Percentiles rank a stretch among this genome's conserved stretches.
Evolutionary conservation across 2,888 invertebrate species (phyloP).

Genomic region (Cataglyphis livida): DNA sequence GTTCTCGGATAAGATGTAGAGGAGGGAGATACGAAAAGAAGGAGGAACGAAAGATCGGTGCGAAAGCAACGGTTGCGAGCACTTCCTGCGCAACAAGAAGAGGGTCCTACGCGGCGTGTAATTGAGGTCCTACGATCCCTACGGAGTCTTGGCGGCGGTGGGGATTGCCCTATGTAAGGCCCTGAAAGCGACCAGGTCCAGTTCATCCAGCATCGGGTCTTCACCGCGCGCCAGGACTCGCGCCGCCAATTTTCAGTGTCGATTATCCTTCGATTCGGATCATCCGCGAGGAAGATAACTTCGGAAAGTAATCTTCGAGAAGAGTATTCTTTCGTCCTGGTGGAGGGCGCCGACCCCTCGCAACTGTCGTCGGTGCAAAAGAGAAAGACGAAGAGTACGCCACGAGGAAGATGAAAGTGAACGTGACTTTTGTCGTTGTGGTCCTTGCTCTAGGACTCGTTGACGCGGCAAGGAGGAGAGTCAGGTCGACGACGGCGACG

Average conservation of each 20-base stretch:
- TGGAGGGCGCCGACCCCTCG: conserved; percentile 11
- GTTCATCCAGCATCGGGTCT: conserved; percentile 84
- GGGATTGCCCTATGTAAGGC: conserved; percentile 85
- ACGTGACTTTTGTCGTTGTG: conserved; percentile 39
- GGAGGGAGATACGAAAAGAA: conserved; percentile 27
- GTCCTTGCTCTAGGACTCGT: conserved; percentile 54
- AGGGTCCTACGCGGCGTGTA: conserved; percentile 80
- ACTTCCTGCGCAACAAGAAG: conserved; percentile 81
- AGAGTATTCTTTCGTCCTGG: background rate
- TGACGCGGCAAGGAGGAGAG: conserved; percentile 64
- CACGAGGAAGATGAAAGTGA: conserved; percentile 49
- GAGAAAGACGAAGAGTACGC: background rate
- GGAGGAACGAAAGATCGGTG: conserved; percentile 47
- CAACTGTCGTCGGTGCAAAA: conserved; percentile 8
- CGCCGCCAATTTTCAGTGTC: conserved; percentile 42
- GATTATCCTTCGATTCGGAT: conserved; percentile 37
- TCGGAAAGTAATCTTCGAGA: background rate
- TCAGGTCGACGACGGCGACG: conserved; percentile 57
- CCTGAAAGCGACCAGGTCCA: conserved; percentile 84
- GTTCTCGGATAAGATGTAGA: conserved; percentile 4
- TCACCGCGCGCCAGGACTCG: conserved; percentile 80
- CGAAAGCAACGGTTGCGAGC: conserved; percentile 63
- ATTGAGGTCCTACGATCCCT: conserved; percentile 83
- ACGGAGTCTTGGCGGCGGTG: conserved; percentile 78
- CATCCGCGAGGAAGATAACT: background rate